These are phyloP conservation scores for Athalia cordata DNA, from an alignment of 2,888 invertebrate species.

Conservation along the genomic window DNA sequence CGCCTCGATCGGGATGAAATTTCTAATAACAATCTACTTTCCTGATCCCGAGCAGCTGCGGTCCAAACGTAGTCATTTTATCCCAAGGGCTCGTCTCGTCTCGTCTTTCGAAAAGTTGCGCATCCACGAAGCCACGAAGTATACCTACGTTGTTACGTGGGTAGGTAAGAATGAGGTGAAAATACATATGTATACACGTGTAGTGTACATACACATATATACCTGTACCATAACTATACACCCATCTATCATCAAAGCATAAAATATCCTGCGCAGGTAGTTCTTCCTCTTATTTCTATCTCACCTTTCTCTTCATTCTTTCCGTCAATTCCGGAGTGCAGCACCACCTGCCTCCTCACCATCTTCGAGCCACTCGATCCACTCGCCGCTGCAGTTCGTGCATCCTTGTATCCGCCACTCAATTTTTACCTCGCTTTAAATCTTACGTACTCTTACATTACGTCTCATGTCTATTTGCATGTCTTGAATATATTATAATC, in stretches of 20 bases:
- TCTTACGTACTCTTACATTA: no score
- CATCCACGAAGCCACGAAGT: neutral
- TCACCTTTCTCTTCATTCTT: no score
- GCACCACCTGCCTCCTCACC: neutral
- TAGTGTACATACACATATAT: neutral
- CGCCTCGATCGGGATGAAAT: conserved; percentile 9
- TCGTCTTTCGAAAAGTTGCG: conserved; percentile 4
- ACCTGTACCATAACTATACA: neutral
- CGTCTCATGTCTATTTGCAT: no score
- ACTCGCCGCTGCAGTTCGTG: neutral
- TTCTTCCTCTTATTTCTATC: no score
- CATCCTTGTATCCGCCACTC: neutral
- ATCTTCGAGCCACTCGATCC: no score
- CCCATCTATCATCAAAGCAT: no score
- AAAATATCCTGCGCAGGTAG: no score
- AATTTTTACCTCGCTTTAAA: conserved; percentile 17
- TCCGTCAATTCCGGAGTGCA: neutral
- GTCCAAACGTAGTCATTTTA: neutral
- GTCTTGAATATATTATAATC: neutral
- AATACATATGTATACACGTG: no score
- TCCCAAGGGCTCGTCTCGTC: neutral
- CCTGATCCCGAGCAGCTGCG: conserved; percentile 16
- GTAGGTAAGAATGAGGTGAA: conserved; percentile 1
- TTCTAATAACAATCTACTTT: conserved; percentile 9
- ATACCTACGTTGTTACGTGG: conserved; percentile 7